These are phyloP conservation scores for Embidobia sp. DNA, from an alignment of 2,888 invertebrate genomes.

Conservation along the genomic window DNA sequence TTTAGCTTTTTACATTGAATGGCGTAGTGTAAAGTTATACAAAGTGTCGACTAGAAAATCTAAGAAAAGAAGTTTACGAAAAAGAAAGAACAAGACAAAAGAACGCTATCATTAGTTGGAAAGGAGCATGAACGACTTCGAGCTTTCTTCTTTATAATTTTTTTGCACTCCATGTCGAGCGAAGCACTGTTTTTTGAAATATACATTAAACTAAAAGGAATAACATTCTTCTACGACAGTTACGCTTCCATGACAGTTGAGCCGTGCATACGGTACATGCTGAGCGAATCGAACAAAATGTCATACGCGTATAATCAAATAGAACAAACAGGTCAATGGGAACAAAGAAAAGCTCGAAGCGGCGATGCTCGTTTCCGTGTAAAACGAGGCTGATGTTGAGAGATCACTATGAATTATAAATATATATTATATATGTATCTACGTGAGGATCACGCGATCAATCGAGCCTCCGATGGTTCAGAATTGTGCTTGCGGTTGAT, in stretches of 20 bases:
- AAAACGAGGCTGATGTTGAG: constrained; percentile 51
- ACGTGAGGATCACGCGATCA: constrained; percentile 1
- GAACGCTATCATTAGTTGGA: constrained; percentile 28
- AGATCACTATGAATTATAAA: constrained; percentile 33
- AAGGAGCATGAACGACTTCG: constrained; percentile 29
- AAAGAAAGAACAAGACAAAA: background rate
- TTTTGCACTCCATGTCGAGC: too few relatives aligned
- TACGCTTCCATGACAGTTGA: constrained; percentile 55
- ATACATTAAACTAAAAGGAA: too few relatives aligned
- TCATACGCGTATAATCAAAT: constrained; percentile 1
- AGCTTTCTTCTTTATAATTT: too few relatives aligned
- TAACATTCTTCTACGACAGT: constrained; percentile 34
- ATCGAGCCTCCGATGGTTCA: background rate
- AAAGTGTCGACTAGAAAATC: constrained; percentile 51
- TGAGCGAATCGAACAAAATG: constrained; percentile 58
- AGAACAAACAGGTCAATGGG: constrained; percentile 6
- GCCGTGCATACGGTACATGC: constrained; percentile 15
- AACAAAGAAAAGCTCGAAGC: constrained; percentile 19
- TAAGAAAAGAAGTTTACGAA: constrained; percentile 25
- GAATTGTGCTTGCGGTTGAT: constrained; percentile 11
- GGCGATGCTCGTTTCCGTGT: constrained; percentile 25
- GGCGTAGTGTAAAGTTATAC: constrained; percentile 50
- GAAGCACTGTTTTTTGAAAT: too few relatives aligned
- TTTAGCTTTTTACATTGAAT: constrained; percentile 61
- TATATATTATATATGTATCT: constrained; percentile 49